Conservation (phyloP, 2,113 vertebrate genomes). For the Sylvietta virens region DNA sequence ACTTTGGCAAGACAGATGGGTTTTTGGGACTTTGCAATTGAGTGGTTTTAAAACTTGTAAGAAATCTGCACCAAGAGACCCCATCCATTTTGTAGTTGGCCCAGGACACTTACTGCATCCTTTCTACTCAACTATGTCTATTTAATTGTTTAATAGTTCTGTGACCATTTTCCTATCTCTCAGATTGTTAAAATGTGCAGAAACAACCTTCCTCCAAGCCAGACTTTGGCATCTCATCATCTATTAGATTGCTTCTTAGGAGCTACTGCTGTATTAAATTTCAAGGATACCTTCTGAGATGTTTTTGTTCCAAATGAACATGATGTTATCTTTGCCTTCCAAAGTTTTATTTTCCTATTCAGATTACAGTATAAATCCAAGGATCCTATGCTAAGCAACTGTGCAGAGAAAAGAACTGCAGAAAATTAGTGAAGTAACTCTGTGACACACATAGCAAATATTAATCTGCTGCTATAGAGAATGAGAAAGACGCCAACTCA, state of each 20-base stretch:
- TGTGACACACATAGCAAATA: background rate
- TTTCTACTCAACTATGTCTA: background rate
- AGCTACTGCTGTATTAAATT: background rate
- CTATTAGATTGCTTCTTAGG: background rate
- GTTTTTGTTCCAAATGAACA: background rate
- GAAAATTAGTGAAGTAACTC: background rate
- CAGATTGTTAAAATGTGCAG: background rate
- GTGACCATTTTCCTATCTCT: background rate
- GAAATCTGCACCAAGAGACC: background rate
- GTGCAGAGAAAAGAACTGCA: background rate
- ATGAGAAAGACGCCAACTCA: background rate
- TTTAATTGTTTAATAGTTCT: background rate
- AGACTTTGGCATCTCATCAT: background rate
- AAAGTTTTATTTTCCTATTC: constrained; percentile 5
- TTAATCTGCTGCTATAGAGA: background rate
- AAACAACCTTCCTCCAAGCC: background rate
- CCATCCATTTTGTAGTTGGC: background rate
- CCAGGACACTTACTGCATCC: background rate
- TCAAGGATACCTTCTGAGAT: background rate
- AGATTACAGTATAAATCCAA: background rate
- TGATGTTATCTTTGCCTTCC: background rate
- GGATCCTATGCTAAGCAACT: background rate
- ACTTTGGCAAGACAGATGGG: background rate
- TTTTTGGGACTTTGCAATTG: background rate
- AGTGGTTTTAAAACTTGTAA: background rate